Conservation (phyloP, 2,113 vertebrate genomes). For the Ochotona curzoniae region DNA sequence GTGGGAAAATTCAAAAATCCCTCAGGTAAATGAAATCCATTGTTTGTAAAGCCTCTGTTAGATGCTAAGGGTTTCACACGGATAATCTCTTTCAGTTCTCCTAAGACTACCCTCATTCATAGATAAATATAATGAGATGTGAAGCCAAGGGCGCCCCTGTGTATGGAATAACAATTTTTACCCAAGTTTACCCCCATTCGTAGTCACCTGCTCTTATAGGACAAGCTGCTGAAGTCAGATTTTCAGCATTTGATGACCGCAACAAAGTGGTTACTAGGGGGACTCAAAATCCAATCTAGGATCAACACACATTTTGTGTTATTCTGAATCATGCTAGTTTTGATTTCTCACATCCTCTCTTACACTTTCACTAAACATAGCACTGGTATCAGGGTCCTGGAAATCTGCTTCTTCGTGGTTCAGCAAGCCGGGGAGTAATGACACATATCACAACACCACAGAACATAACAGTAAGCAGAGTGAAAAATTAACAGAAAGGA, state of each 20-base stretch:
- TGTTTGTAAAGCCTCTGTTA: neutral
- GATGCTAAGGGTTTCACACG: accelerated
- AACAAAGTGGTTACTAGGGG: neutral
- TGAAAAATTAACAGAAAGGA: neutral
- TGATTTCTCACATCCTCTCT: neutral
- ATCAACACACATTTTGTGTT: neutral
- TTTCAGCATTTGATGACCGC: neutral
- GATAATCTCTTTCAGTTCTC: neutral
- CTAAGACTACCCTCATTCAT: neutral
- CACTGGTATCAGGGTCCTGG: neutral
- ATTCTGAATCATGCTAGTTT: neutral
- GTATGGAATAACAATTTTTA: neutral
- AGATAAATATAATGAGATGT: neutral
- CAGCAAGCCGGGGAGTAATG: neutral
- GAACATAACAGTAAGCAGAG: constrained; percentile 9
- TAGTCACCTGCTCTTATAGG: neutral
- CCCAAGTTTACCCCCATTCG: neutral
- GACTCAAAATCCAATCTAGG: neutral
- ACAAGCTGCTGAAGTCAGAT: neutral
- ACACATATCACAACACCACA: neutral
- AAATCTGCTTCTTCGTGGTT: neutral
- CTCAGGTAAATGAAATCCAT: neutral
- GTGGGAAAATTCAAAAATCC: neutral
- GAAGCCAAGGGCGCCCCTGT: neutral
- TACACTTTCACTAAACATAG: neutral